Evolutionary conservation across 2,797 vertebrate genomes (phyloP).

Genomic region (Trichosurus vulpecula): DNA sequence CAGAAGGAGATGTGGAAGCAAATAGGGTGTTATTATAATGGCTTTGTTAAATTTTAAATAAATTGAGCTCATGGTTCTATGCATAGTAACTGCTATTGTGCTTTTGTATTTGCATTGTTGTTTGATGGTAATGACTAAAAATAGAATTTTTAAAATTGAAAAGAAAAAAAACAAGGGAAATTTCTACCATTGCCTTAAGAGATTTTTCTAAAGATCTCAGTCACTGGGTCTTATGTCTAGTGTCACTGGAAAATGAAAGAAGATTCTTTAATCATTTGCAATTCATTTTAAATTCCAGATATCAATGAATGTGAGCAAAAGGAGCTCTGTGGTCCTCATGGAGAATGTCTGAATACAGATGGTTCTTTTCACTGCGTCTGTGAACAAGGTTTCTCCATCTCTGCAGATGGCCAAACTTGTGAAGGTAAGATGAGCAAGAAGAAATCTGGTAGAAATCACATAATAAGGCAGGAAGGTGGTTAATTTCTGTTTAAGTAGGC

Average conservation of each 20-base stretch:
- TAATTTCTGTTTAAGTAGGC: slow-evolving; percentile 9
- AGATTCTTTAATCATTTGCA: slow-evolving; percentile 26
- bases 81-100: not conserved
- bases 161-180: not conserved
- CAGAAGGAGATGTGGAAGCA: not conserved
- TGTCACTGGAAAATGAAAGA: not conserved
- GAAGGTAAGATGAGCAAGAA: slow-evolving; percentile 87
- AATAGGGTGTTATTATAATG: not conserved
- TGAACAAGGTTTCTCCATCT: slow-evolving; percentile 90
- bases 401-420: slow-evolving; percentile 86
- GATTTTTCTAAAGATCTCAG: not conserved
- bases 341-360: slow-evolving; percentile 92
- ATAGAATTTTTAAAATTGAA: not conserved
- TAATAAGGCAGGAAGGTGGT: not conserved
- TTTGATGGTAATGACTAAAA: not conserved
- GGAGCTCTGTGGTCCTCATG: slow-evolving; percentile 89
- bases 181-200: not conserved
- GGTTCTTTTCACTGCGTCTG: slow-evolving; percentile 93
- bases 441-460: not conserved
- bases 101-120: not conserved
- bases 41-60: not conserved
- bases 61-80: not conserved
- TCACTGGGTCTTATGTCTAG: not conserved
- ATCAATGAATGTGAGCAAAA: slow-evolving; percentile 93
- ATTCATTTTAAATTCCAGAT: slow-evolving; percentile 86